Base-by-base conservation (phyloP, 2,797 vertebrate species). In the Rallus crepitans region DNA sequence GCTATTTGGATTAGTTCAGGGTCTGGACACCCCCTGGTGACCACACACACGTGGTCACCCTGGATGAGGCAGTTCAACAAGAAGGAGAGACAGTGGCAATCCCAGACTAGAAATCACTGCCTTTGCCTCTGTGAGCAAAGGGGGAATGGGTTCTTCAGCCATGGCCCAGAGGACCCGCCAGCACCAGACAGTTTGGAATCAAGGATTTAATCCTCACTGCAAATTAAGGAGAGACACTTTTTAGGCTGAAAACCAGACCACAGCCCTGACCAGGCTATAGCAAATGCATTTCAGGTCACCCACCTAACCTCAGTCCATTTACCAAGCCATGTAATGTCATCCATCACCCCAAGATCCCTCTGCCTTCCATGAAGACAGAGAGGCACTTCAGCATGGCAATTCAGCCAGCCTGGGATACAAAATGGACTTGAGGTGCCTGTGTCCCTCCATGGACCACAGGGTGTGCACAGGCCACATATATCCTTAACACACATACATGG, bases 361-460 rank as follows among this genome's bases (percentile, higher is more conserved):
- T 94, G 63, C 16, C 35, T 40, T 24, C 56, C 40, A 8, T 23
- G 47, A 19, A 57, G 40, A 28, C 2, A 1, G 33, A 37, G 52
- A 15, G 12, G 9, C 14, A 37, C 42, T 73, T 65, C 83, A 92
- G 45, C 24, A 64, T 30, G 23, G 12, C 8, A 68, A 42, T 78
- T 64, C 39, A 64, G 37, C 16, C 69, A 86, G 24, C 7, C 31
- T 77, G 76, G 47, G 33, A 59, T 56, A 42, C 6, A 64, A 65
- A 87, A 2, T 6, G 0, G 20, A 55, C 60, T 65, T 1, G 0
- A 72, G 40, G n/a, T 52, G 3, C 35, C 47, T 33, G 21, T 37
- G 14, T 57, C 12, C 60, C 31, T 73, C 13, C 47, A 48, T 0
- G 1, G 40, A 69, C n/a, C 47, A 40, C 40, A 83, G 21, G 3